Base-by-base conservation (phyloP, 2,797 vertebrate genomes). In the Aplochiton taeniatus region DNA sequence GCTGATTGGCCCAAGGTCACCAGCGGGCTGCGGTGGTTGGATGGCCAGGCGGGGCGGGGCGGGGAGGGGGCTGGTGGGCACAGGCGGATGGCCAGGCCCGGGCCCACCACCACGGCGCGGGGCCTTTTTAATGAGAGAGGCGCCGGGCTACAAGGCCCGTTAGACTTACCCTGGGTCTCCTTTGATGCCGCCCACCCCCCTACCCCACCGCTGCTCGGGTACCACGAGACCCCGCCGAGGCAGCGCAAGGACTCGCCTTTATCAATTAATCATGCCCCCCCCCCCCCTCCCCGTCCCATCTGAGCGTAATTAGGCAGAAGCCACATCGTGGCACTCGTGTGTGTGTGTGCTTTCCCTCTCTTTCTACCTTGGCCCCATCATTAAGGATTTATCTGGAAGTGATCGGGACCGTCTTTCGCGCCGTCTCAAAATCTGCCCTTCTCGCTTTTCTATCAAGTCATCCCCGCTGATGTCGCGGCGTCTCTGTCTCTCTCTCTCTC, bases 331-430 rank as follows among this genome's bases (percentile, higher is more conserved):
- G 76, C 75, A 69, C 76, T 82, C 78, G 43, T 68, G 57, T 64
- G 19, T 18, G 41, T 13, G 11, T 9, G 43, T 44, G 1, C 18
- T 50, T 48, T 19, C 74, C 77, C 85, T 81, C 92, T 92, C 90
- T 89, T 87, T 87, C 90, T 90, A 89, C 90, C 93, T 93, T 91
- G 94, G 93, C 91, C 89, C 88, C 85, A 91, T 94, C 95, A 98
- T 98, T 95, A 96, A 96, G 94, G 95, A 97, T 98, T 98, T 93
- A 98, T 96, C 90, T 91, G 88, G 85, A 95, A 96, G 93, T 96
- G 95, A 88, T 88, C 84, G 82, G 93, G 83, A 92, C 93, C 85
- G 82, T 82, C 12, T n/a, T n/a, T 83, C 60, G 68, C 72, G 58
- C 67, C 54, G 68, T 64, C 54, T 61, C 68, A 47, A 57, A 20